Base-by-base conservation (phyloP, 2,797 vertebrate genomes). In the Anabacerthia variegaticeps region DNA sequence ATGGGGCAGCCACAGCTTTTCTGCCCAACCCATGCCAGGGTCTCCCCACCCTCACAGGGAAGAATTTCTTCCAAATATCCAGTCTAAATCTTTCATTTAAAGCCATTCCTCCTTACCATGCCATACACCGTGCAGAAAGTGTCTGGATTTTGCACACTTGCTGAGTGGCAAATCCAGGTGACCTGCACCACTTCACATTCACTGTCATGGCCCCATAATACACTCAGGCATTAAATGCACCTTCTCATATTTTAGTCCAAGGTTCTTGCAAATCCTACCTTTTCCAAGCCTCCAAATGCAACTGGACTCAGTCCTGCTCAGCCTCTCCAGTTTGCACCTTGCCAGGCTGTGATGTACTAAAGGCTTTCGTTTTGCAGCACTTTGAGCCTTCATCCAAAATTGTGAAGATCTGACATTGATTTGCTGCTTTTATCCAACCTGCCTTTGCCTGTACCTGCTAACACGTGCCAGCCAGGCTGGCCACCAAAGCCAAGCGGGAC, bases 361-460 rank as follows among this genome's bases (percentile, higher is more conserved):
- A 90, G 26, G 1, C 19, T 63, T 90, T 15, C 1, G 0, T 19
- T 91, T 73, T 46, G 36, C 48, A 75, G 72, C 85, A 49, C 58
- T 28, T 63, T 1, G 76, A 78, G 46, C 0, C 0, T 32, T 79
- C 2, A 1, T 72, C 39, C 46, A 36, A 17, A 58, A 48, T 66
- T 46, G 36, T 62, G 76, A 28, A 62, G 75, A 49, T 68, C 69
- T 85, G 75, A 81, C 79, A 78, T 46, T 30, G 52, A 26, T 44
- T 17, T 41, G 75, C 58, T 80, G 68, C 51, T 90, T 92, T 72
- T 88, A 55, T 77, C 95, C 58, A 62, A 66, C 69, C 73, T 74
- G 71, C 15, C 81, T 83, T 77, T 52, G 49, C 75, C 83, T 26
- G 11, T 67, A 23, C 56, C 71, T 63, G 56, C 71, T 65, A 49